Base-by-base conservation (phyloP, 2,888 invertebrate species). In the Caenorhabditis afra region DNA sequence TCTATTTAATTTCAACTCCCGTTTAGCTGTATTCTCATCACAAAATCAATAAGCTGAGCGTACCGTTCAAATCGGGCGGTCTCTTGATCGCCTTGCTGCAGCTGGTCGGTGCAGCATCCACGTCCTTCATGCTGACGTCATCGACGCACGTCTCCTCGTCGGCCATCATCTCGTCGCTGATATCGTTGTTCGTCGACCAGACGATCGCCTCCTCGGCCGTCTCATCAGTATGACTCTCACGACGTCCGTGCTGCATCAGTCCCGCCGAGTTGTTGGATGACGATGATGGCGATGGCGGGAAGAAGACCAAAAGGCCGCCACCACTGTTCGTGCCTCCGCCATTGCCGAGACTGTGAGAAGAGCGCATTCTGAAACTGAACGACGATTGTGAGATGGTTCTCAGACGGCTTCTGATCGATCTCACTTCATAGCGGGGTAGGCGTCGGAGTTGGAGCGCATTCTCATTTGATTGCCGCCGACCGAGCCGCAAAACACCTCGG, bases 401-500 rank as follows among this genome's bases (percentile, higher is more conserved):
- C 3, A 11, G 12, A 11, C 41, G 41, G 11, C 2, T 41, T 4
- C 41, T n/a, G 35, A 35, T 14, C 35, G 12, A 39, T 22, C 58
- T 39, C 20, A 61, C 61, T 47, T 18, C 59, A 66, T 58, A 2
- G 29, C 59, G 2, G 66, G 44, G 20, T 52, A 23, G 10, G 74
- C 79, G 23, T 79, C 79, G 2, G 79, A 79, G 14, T 74, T 57
- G 18, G 74, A 79, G 18, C 79, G 57, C 16, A 45, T 64, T 44
- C 79, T 52, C 74, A 74, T 74, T n/a, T 70, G 79, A 65, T 79
- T 79, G 12, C 70, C 79, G 22, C 64, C 44, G 3, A 79, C 52
- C 16, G 74, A 74, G 0, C 79, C 79, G 14, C 74, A 74, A 45
- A 68, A 83, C 10, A 79, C 66, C 44, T 83, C 83, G 3, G 83